These are phyloP conservation scores for Okamejei kenojei DNA, from an alignment of 2,797 vertebrate genomes.

Conservation along the genomic window DNA sequence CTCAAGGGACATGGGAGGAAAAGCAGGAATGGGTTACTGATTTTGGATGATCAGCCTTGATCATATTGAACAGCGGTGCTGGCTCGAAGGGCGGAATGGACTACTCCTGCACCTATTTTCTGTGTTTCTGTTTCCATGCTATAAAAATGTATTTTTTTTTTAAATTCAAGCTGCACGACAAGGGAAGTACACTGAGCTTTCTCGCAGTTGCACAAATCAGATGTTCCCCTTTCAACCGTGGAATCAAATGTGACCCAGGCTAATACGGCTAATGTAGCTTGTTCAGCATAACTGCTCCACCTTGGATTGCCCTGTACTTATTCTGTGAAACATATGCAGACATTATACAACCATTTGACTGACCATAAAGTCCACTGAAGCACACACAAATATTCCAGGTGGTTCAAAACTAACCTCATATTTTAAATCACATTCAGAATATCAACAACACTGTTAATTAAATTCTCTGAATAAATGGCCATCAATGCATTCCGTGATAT, in stretches of 20 bases:
- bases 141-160: no score
- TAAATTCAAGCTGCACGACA: neutral
- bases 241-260: neutral
- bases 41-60: no score
- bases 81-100: no score
- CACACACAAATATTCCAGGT: slow-evolving; percentile 24
- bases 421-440: slow-evolving; percentile 14
- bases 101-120: no score
- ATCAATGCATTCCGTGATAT: neutral
- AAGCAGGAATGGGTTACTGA: no score
- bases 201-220: neutral
- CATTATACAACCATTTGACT: slow-evolving; percentile 21
- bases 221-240: neutral
- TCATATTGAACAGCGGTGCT: no score
- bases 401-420: slow-evolving; percentile 14
- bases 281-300: slow-evolving; percentile 27
- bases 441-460: slow-evolving; percentile 4
- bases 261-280: slow-evolving; percentile 1
- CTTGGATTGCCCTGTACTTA: slow-evolving; percentile 29
- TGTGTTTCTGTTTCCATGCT: neutral
- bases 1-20: no score
- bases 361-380: slow-evolving; percentile 26
- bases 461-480: neutral
- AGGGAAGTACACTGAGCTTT: neutral
- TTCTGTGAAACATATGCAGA: slow-evolving; percentile 14